phyloP scores from a whole-genome alignment of 2,113 vertebrate species.

The Macquaria australasica region DNA sequence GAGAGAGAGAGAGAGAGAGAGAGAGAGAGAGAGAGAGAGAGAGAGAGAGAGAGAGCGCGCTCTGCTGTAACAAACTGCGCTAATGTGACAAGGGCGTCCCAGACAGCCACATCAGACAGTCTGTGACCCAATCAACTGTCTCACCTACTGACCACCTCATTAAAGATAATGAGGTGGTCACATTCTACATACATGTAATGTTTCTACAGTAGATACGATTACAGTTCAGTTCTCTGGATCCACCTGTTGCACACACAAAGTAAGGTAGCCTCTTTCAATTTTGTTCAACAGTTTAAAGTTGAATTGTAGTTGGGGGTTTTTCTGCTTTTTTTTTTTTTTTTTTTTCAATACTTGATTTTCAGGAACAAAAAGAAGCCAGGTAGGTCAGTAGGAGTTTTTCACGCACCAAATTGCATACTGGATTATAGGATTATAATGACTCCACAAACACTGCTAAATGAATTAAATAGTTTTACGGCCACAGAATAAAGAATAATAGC shows the following conservation, averaged over 20 bases:
- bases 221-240: not conserved
- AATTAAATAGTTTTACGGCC: not conserved
- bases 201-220: not conserved
- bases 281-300: not conserved
- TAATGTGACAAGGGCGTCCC: not conserved
- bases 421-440: slow-evolving; percentile 7
- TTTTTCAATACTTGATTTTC: not conserved
- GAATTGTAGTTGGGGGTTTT: not conserved
- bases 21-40: not conserved
- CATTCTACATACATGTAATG: not conserved
- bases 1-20: not conserved
- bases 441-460: not conserved
- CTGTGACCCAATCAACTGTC: too few species aligned
- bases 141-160: not conserved
- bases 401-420: not conserved
- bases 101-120: not conserved
- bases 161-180: not conserved
- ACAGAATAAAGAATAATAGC: not conserved
- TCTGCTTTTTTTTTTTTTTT: not conserved
- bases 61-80: not conserved
- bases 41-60: not conserved
- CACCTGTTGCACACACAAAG: slow-evolving; percentile 55
- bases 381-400: not conserved
- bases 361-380: not conserved
- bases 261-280: not conserved